Evolutionary conservation across 2,797 vertebrate genomes (phyloP).

Genomic region (Dendrocincla tyrannina): DNA sequence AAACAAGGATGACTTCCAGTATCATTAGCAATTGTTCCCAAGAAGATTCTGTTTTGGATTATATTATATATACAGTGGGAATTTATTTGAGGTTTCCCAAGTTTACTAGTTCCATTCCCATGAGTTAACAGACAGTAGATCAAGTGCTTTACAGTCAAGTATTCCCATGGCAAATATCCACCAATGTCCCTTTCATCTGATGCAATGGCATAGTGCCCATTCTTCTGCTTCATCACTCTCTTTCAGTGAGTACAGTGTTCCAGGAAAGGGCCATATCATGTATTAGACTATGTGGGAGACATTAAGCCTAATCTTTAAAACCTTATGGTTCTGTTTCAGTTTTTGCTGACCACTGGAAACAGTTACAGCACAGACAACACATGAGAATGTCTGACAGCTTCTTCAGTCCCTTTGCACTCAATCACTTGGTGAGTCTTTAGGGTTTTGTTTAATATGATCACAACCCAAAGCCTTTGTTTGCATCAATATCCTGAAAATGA

Average conservation of each 20-base stretch:
- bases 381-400: slow-evolving; percentile 52
- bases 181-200: slow-evolving; percentile 70
- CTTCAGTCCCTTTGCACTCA: slow-evolving; percentile 14
- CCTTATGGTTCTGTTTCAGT: slow-evolving; percentile 33
- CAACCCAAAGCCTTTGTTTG: background rate
- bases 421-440: background rate
- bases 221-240: slow-evolving; percentile 69
- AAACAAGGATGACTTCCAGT: slow-evolving; percentile 40
- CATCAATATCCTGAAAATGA: background rate
- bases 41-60: slow-evolving; percentile 66
- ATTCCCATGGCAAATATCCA: slow-evolving; percentile 73
- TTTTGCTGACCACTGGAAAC: slow-evolving; percentile 67
- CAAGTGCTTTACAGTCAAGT: slow-evolving; percentile 70
- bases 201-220: slow-evolving; percentile 64
- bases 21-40: slow-evolving; percentile 32
- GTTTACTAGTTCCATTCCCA: slow-evolving; percentile 71
- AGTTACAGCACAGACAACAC: slow-evolving; percentile 59
- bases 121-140: slow-evolving; percentile 72
- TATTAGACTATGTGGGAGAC: slow-evolving; percentile 23
- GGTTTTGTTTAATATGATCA: background rate
- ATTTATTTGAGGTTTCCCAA: slow-evolving; percentile 71
- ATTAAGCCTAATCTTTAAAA: slow-evolving; percentile 52
- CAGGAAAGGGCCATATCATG: slow-evolving; percentile 49
- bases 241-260: slow-evolving; percentile 11
- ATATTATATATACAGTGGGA: slow-evolving; percentile 66